Evolutionary conservation across 1,140 invertebrate species (phyloP), one percentile per base, ranked within the genome.

Genomic region (Harlomillsia oculata): DNA sequence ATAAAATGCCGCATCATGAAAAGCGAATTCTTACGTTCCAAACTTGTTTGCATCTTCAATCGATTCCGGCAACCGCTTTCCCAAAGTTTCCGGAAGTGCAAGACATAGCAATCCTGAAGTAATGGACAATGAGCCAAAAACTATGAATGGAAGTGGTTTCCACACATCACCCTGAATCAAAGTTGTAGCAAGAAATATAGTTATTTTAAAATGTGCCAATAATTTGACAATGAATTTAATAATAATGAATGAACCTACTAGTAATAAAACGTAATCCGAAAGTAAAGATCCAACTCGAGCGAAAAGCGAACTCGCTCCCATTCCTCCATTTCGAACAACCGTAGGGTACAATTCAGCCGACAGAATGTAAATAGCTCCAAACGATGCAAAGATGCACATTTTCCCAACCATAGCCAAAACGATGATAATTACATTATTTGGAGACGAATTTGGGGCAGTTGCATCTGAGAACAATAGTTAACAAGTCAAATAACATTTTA

Each of bases 311-410:
- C 83, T 78, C 3, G 82, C 56, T 5, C 60, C 60, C 21, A 63
- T 45, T n/a, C 56, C 56, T 16, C 46, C 56, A 48, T 62, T 62
- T 13, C 88, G 74, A 34, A 91, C 80, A 6, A 85, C 80, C 1
- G 88, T 90, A 1, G 88, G 87, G 66, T 87, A 89, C 66, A 88
- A 82, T 72, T 91, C 87, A 5, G 82, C 80, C 9, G 87, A 83
- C 67, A 84, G 87, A 39, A 89, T 76, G 66, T 88, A 89, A 28
- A 89, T 79, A 1, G 85, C 80, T 26, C 81, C 83, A 67, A 86
- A 90, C 6, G 84, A 84, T 0, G 84, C 79, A 0, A 86, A 87
- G 48, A 89, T 87, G 14, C 83, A 82, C 62, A 90, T 74, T 73
- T 90, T 90, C 8, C 83, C 86, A 39, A 84, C 69, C 84, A 90